Evolutionary conservation across 2,888 invertebrate genomes (phyloP).

Genomic region (Catocala fraxini): DNA sequence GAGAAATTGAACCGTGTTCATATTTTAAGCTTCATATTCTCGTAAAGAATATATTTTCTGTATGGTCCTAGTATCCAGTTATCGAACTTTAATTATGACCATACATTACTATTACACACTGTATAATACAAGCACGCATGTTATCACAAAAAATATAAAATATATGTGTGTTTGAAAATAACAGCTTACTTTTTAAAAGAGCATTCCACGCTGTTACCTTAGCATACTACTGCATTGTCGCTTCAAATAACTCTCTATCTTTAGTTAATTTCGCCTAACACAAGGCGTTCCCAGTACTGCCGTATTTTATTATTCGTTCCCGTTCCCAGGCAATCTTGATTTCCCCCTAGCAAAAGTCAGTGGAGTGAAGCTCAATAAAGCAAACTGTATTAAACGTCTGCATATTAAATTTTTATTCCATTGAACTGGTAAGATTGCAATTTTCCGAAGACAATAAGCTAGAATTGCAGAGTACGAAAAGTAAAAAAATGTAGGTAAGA

Average conservation of each 20-base stretch:
- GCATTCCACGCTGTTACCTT: no score
- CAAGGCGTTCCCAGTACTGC: slow-evolving; percentile 13
- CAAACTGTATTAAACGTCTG: slow-evolving; percentile 25
- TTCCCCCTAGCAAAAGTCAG: slow-evolving; percentile 36
- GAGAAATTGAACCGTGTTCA: no score
- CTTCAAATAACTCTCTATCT: slow-evolving; percentile 3
- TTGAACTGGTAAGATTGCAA: slow-evolving; percentile 18
- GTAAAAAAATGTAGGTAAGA: no score
- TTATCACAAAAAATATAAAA: no score
- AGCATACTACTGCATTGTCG: background rate
- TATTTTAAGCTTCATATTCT: no score
- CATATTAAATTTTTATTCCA: slow-evolving; percentile 26
- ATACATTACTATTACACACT: no score
- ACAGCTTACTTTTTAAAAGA: no score
- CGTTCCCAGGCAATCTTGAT: slow-evolving; percentile 31
- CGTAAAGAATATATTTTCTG: no score
- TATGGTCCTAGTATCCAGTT: no score
- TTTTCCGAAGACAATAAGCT: slow-evolving; percentile 16
- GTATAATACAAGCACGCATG: no score
- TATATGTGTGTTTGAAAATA: no score
- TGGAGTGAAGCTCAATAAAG: slow-evolving; percentile 32
- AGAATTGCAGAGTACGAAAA: slow-evolving; percentile 10
- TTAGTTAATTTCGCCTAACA: slow-evolving; percentile 28
- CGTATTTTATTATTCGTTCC: slow-evolving; percentile 35
- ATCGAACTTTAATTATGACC: no score